These are phyloP conservation scores for Diaphora mendica DNA, from an alignment of 2,888 invertebrate genomes.

Conservation along the genomic window DNA sequence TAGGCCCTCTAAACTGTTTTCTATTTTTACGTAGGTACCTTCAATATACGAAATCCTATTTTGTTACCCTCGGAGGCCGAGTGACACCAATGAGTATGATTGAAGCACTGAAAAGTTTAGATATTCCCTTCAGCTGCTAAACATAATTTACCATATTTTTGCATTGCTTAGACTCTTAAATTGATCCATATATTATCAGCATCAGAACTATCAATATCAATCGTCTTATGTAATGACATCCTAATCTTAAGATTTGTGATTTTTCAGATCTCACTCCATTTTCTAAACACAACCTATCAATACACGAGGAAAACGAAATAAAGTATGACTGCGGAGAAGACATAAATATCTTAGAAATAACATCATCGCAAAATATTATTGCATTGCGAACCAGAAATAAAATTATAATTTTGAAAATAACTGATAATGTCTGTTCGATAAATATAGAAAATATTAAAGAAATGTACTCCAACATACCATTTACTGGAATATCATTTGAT, in stretches of 20 bases:
- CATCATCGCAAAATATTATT: conserved; percentile 66
- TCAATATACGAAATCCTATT: no score
- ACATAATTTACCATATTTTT: no score
- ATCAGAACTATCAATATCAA: no score
- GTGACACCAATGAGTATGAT: no score
- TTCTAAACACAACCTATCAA: conserved; percentile 55
- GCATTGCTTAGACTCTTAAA: no score
- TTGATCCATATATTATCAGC: background rate
- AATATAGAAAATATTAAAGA: conserved; percentile 66
- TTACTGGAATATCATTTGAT: conserved; percentile 78
- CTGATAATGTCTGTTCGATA: conserved; percentile 48
- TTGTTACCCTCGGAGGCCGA: background rate
- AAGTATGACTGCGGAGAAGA: conserved; percentile 66
- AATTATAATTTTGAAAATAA: conserved; percentile 70
- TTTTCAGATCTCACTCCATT: conserved; percentile 74
- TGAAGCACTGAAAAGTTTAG: no score
- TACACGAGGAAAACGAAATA: conserved; percentile 54
- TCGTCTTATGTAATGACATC: no score
- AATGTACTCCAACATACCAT: conserved; percentile 68
- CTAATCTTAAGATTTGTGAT: background rate
- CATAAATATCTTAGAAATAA: conserved; percentile 74
- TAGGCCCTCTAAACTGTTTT: no score
- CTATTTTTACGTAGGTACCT: no score
- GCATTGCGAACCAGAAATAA: conserved; percentile 73
- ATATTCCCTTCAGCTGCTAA: no score